phyloP scores from a whole-genome alignment of 35 echinoderm and acorn worm genomes.

The Diadema setosum region DNA sequence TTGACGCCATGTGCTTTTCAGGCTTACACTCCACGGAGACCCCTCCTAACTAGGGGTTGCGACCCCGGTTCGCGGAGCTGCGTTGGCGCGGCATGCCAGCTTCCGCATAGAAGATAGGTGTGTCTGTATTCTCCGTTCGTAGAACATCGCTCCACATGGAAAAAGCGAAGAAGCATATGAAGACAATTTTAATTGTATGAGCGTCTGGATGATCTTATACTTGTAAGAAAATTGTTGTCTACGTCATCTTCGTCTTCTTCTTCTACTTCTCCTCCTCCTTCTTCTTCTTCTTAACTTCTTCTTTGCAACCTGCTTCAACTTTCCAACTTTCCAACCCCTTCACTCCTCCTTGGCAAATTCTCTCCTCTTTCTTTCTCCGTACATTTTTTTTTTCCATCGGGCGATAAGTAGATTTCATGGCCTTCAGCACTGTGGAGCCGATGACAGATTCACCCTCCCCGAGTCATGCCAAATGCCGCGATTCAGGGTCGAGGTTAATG shows the following conservation, averaged over 20 bases:
- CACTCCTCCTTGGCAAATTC: no score
- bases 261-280: no score
- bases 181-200: no score
- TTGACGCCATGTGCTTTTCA: neutral
- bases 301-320: no score
- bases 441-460: slow-evolving; percentile 6
- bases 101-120: no score
- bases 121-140: no score
- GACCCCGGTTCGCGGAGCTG: neutral
- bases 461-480: slow-evolving; percentile 2
- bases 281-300: no score
- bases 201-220: no score
- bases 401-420: slow-evolving; percentile 11
- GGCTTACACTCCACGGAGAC: neutral
- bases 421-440: neutral
- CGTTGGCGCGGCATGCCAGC: neutral
- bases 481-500: neutral
- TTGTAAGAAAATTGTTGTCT: no score
- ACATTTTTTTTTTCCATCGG: neutral
- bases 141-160: neutral
- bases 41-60: neutral
- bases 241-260: no score
- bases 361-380: neutral
- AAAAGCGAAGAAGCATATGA: no score
- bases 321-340: no score